Conservation (phyloP, 1,140 invertebrate genomes). For the Zophobas atratus region DNA sequence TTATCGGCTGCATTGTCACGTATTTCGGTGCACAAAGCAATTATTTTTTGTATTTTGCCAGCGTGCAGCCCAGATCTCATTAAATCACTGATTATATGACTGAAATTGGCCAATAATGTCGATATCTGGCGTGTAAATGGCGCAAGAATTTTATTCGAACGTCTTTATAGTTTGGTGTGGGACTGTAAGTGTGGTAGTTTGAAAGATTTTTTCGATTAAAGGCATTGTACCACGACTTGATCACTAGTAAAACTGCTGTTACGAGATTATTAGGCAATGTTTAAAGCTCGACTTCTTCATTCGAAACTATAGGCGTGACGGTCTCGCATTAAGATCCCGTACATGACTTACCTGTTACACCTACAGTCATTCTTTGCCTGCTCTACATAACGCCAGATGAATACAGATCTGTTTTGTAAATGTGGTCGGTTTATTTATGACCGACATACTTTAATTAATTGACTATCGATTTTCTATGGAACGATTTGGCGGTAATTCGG, state of each 20-base stretch:
- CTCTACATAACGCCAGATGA: conserved; percentile 45
- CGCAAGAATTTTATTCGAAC: conserved; percentile 20
- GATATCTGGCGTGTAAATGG: conserved; percentile 18
- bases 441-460: conserved; percentile 30
- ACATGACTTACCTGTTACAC: conserved; percentile 53
- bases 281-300: conserved; percentile 48
- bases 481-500: neutral
- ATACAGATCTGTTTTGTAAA: conserved; percentile 30
- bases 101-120: conserved; percentile 3
- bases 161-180: conserved; percentile 30
- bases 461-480: conserved; percentile 1
- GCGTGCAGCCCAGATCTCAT: neutral
- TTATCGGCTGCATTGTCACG: neutral
- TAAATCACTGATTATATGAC: neutral
- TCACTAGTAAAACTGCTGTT: conserved; percentile 47
- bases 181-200: conserved; percentile 28
- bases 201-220: conserved; percentile 33
- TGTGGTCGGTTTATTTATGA: conserved; percentile 4
- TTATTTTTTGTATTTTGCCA: conserved; percentile 4
- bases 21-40: conserved; percentile 1
- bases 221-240: conserved; percentile 34
- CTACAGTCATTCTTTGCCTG: conserved; percentile 48
- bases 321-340: conserved; percentile 43
- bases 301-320: conserved; percentile 50
- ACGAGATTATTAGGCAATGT: conserved; percentile 48